phyloP scores from a whole-genome alignment of 1,140 invertebrate species.

The Drosophila arawakana region DNA sequence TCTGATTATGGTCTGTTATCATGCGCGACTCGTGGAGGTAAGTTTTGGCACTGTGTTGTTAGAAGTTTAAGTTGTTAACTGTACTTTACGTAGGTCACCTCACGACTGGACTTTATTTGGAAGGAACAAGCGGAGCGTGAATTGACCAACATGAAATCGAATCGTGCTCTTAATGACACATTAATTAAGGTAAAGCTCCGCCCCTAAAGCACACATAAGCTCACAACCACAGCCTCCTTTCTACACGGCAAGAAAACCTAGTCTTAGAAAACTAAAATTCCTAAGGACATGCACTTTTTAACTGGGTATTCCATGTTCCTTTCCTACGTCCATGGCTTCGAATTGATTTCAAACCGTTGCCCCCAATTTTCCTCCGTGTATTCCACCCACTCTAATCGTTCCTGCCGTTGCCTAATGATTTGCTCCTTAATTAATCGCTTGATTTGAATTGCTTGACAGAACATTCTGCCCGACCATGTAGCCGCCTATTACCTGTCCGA shows the following conservation, averaged over 20 bases:
- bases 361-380: no score
- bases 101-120: slow-evolving; percentile 97
- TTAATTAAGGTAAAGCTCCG: slow-evolving; percentile 77
- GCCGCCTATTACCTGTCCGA: slow-evolving; percentile 95
- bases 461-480: slow-evolving; percentile 98
- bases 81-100: slow-evolving; percentile 87
- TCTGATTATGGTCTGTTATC: slow-evolving; percentile 94
- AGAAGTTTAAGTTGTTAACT: background rate
- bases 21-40: slow-evolving; percentile 93
- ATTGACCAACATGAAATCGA: slow-evolving; percentile 92
- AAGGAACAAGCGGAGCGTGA: slow-evolving; percentile 96
- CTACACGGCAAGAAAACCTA: no score
- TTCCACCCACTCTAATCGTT: background rate
- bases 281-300: no score
- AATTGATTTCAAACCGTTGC: no score
- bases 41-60: background rate
- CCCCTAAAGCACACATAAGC: no score
- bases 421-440: slow-evolving; percentile 64
- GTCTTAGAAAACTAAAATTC: no score
- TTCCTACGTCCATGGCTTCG: no score
- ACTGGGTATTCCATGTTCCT: no score
- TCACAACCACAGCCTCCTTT: background rate
- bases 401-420: background rate
- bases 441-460: slow-evolving; percentile 84
- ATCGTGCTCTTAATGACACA: slow-evolving; percentile 84